These are phyloP conservation scores for Hirtodrosophila histrioides DNA, from an alignment of 2,888 invertebrate genomes.

Conservation along the genomic window DNA sequence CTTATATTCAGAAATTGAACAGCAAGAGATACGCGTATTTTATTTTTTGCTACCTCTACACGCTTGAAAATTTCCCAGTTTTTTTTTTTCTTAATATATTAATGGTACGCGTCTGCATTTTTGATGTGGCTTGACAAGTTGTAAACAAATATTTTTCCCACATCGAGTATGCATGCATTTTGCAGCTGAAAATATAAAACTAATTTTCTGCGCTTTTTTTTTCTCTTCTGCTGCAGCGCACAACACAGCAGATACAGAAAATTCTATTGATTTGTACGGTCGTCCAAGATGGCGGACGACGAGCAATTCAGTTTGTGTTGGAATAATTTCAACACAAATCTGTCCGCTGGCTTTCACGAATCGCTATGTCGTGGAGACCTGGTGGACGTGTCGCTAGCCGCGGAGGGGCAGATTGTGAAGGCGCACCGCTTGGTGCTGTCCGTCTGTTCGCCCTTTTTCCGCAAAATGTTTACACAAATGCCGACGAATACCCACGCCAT, in stretches of 20 bases:
- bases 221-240: constrained; percentile 33
- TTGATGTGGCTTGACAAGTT: constrained; percentile 41
- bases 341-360: constrained; percentile 90
- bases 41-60: not conserved
- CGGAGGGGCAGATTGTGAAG: constrained; percentile 89
- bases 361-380: constrained; percentile 89
- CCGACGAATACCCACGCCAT: constrained; percentile 89
- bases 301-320: constrained; percentile 90
- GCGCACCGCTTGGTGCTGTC: constrained; percentile 90
- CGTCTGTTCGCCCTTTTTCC: constrained; percentile 90
- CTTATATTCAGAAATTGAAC: too few relatives aligned
- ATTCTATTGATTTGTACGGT: constrained; percentile 73
- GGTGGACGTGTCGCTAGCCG: constrained; percentile 89
- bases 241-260: constrained; percentile 68
- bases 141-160: constrained; percentile 48
- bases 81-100: constrained; percentile 52
- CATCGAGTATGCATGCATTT: constrained; percentile 13
- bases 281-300: constrained; percentile 88
- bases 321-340: constrained; percentile 90
- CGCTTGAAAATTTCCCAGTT: constrained; percentile 72
- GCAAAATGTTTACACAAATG: constrained; percentile 89
- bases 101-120: constrained; percentile 54
- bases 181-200: constrained; percentile 10
- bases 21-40: not conserved
- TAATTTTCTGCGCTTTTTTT: constrained; percentile 22